These are phyloP conservation scores for Crotalus horridus DNA, from an alignment of 2,113 vertebrate species.

Conservation along the genomic window DNA sequence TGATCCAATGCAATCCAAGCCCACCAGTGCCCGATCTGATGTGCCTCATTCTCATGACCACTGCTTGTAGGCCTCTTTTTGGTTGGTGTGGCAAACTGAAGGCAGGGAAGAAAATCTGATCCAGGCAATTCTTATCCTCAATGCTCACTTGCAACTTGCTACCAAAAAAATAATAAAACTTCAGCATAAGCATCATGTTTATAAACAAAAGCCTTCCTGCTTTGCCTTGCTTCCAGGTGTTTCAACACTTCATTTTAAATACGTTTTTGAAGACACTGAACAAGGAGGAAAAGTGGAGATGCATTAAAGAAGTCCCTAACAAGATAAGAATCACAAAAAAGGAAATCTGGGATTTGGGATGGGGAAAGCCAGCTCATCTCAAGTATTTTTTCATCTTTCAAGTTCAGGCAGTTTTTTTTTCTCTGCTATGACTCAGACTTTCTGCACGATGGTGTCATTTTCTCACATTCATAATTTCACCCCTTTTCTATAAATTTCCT, in stretches of 20 bases:
- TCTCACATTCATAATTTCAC: conserved; percentile 23
- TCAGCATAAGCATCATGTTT: background rate
- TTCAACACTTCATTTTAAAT: background rate
- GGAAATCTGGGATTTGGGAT: background rate
- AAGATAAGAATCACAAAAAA: background rate
- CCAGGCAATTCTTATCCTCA: background rate
- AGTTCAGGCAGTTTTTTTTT: background rate
- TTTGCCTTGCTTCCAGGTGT: background rate
- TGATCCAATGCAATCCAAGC: background rate
- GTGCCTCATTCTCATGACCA: background rate
- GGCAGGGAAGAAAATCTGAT: background rate
- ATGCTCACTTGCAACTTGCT: background rate
- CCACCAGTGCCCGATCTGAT: background rate
- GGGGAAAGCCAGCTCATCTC: background rate
- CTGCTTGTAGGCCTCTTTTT: background rate
- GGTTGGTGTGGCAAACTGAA: background rate
- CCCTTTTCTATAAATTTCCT: conserved; percentile 18
- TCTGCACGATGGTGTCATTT: background rate
- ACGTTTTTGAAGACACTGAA: background rate
- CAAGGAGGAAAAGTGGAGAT: no score
- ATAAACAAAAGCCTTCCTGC: background rate
- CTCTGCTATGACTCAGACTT: conserved; percentile 10
- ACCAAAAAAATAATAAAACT: background rate
- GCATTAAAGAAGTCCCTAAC: background rate
- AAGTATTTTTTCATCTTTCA: background rate